Percentiles rank a stretch among this genome's conserved stretches.
Conservation (phyloP, 2,888 invertebrate species). For the Ormyrus nitidulus region DNA sequence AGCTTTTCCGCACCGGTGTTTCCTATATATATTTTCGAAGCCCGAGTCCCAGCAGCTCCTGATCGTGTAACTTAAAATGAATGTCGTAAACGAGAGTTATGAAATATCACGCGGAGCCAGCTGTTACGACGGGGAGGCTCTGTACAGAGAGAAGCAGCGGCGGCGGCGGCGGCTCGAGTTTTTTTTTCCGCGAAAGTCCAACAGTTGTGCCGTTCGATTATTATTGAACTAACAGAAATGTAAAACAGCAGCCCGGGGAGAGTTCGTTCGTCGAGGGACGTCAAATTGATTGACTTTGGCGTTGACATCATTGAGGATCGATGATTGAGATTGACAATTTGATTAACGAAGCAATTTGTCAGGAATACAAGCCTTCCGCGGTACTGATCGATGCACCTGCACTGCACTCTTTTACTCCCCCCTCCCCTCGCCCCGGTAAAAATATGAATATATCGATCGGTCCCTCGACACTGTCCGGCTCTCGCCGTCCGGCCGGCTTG, state of each 20-base stretch:
- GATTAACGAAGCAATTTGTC: constrained; percentile 45
- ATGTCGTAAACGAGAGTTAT: too few species aligned
- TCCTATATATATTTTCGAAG: too few species aligned
- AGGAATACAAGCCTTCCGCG: constrained; percentile 7
- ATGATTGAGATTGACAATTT: constrained; percentile 49
- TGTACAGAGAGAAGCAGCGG: too few species aligned
- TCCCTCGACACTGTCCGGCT: not conserved
- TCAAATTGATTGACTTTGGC: constrained; percentile 38
- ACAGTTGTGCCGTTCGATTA: constrained; percentile 1
- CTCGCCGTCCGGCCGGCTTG: not conserved
- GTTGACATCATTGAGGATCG: constrained; percentile 30
- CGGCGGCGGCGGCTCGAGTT: too few species aligned
- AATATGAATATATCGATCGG: constrained; percentile 36
- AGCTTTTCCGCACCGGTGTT: too few species aligned
- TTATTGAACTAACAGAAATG: not conserved
- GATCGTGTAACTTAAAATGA: too few species aligned
- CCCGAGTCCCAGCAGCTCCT: too few species aligned
- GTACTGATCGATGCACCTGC: constrained; percentile 17
- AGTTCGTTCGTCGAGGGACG: constrained; percentile 16
- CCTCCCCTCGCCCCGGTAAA: not conserved
- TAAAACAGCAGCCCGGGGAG: not conserved
- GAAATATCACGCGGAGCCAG: too few species aligned
- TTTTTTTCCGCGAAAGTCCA: not conserved
- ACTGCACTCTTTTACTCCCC: not conserved
- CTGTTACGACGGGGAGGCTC: too few species aligned